Conservation (phyloP, 2,113 vertebrate species). For the Bubo bubo region DNA sequence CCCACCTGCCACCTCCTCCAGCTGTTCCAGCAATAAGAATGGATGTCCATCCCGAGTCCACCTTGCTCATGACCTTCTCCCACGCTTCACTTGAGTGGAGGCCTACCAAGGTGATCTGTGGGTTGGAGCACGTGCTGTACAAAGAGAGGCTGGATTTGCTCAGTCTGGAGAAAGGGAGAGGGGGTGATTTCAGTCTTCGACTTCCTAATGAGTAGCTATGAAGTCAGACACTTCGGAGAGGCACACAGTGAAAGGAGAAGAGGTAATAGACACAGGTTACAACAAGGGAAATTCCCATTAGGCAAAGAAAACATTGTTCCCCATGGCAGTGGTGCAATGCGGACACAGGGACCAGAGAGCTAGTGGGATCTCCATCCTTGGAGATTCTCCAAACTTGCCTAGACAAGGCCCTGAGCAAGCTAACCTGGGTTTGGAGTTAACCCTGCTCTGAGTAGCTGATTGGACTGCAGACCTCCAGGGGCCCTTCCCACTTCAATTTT, state of each 20-base stretch:
- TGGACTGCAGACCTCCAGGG: not conserved
- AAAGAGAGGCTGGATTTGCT: not conserved
- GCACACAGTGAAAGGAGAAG: not conserved
- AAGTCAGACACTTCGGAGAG: not conserved
- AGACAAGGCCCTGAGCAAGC: not conserved
- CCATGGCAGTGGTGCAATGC: not conserved
- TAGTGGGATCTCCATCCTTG: not conserved
- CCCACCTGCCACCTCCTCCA: not conserved
- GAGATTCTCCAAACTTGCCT: not conserved
- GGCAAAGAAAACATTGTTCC: not conserved
- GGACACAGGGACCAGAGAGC: not conserved
- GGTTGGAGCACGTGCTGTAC: not conserved
- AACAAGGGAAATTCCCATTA: not conserved
- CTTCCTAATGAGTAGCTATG: not conserved
- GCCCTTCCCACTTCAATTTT: not conserved
- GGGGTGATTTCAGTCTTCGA: not conserved
- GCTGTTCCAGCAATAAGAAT: not conserved
- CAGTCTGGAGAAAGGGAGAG: not conserved
- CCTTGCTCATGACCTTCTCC: not conserved
- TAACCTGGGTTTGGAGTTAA: not conserved
- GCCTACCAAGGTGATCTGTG: not conserved
- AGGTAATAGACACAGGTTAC: not conserved
- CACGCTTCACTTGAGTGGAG: not conserved
- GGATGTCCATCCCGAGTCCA: not conserved
- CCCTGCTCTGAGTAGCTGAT: not conserved